A percentile compares a stretch with the other conserved stretches of the same genome.
Conservation (phyloP, 2,888 invertebrate genomes). For the Xylota sylvarum region DNA sequence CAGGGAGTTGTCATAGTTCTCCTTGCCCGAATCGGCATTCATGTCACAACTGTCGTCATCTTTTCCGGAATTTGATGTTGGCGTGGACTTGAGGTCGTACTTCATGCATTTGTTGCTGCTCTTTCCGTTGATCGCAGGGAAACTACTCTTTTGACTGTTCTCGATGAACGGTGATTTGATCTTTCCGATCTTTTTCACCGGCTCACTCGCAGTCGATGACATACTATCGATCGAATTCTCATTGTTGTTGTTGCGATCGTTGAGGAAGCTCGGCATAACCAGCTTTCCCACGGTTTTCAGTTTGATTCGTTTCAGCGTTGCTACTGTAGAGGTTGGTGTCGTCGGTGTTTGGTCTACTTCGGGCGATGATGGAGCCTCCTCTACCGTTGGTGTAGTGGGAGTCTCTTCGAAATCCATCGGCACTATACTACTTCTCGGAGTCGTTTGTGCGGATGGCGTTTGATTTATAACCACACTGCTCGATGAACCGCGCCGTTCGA, state of each 20-base stretch:
- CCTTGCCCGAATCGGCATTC: constrained; percentile 82
- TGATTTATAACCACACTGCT: constrained; percentile 61
- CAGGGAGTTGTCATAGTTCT: constrained; percentile 80
- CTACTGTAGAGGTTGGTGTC: constrained; percentile 67
- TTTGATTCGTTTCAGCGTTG: constrained; percentile 79
- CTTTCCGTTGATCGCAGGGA: constrained; percentile 55
- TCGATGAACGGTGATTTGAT: constrained; percentile 84
- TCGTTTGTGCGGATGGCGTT: constrained; percentile 61
- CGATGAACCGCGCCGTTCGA: constrained; percentile 79
- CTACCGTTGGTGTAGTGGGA: constrained; percentile 33
- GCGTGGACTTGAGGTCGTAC: constrained; percentile 77
- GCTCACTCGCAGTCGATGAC: constrained; percentile 52
- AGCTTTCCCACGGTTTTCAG: constrained; percentile 83
- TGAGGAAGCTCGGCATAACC: constrained; percentile 82
- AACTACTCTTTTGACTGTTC: constrained; percentile 79
- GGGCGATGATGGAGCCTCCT: constrained; percentile 12
- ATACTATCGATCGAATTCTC: constrained; percentile 70
- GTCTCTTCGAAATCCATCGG: constrained; percentile 69
- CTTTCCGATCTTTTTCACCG: constrained; percentile 82
- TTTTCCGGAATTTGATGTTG: constrained; percentile 58
- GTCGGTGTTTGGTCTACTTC: constrained; percentile 50
- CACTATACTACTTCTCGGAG: constrained; percentile 79
- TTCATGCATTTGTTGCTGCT: constrained; percentile 78
- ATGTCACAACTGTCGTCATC: constrained; percentile 78
- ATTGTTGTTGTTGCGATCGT: constrained; percentile 80